phyloP scores from a whole-genome alignment of 2,113 vertebrate genomes.

The Chaetura pelagica region DNA sequence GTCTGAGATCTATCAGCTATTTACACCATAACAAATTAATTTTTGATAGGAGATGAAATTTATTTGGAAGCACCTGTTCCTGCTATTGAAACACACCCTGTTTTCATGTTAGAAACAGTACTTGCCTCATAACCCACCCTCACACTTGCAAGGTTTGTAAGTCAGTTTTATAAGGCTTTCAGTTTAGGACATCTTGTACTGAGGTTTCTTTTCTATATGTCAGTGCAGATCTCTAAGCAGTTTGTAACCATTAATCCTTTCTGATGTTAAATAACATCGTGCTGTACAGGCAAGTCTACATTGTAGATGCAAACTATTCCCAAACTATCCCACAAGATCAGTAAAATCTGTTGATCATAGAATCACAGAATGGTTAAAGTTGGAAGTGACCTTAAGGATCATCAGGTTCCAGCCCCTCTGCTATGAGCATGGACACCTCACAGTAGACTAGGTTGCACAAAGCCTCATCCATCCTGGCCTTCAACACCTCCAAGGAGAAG shows the following conservation, averaged over 20 bases:
- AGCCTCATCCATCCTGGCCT: too few relatives aligned
- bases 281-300: background rate
- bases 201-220: background rate
- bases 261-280: background rate
- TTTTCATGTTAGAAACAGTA: background rate
- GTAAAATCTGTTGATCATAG: background rate
- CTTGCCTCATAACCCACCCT: background rate
- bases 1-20: slow-evolving; percentile 28
- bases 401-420: too few relatives aligned
- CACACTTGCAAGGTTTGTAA: background rate
- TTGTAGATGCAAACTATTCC: background rate
- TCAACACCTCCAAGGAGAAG: too few relatives aligned
- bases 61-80: slow-evolving; percentile 45
- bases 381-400: too few relatives aligned
- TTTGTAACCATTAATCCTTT: background rate
- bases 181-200: background rate
- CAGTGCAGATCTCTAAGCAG: background rate
- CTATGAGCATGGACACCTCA: too few relatives aligned
- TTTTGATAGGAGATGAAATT: slow-evolving; percentile 1
- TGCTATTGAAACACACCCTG: background rate
- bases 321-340: background rate
- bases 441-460: too few relatives aligned
- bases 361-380: too few relatives aligned
- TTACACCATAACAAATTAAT: slow-evolving; percentile 28
- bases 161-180: background rate